These are phyloP conservation scores for Dermatemys mawii DNA, from an alignment of 2,113 vertebrate species.

Conservation along the genomic window DNA sequence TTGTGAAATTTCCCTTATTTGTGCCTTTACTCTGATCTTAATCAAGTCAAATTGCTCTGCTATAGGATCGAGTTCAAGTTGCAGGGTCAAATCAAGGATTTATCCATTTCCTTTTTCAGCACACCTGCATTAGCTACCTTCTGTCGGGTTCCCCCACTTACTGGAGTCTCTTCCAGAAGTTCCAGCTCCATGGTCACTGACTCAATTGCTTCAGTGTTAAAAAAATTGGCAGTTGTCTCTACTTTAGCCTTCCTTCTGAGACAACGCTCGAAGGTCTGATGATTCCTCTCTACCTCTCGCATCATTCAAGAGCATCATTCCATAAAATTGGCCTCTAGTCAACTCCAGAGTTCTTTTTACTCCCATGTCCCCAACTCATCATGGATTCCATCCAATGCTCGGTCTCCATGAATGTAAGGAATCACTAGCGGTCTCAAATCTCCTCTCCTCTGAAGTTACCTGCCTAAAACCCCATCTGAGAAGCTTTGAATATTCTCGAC, in stretches of 20 bases:
- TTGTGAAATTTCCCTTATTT: background rate
- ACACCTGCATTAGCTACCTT: background rate
- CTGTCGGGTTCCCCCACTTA: background rate
- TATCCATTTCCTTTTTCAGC: background rate
- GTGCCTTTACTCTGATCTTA: background rate
- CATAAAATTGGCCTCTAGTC: no score
- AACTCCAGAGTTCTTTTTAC: no score
- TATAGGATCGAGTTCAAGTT: background rate
- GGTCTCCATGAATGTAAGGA: no score
- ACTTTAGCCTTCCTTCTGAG: background rate
- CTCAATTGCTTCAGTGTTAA: background rate
- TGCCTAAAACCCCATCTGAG: no score
- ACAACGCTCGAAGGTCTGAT: fast-evolving
- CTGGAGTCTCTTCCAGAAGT: background rate
- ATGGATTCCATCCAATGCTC: no score
- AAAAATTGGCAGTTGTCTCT: background rate
- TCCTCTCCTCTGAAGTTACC: no score
- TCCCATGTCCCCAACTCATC: no score
- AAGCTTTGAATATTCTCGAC: no score
- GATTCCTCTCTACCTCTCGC: no score
- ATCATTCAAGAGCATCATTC: no score
- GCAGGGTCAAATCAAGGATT: background rate
- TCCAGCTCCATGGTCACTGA: background rate
- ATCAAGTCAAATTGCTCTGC: background rate
- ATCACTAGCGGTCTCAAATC: no score